Evolutionary conservation across 2,113 vertebrate genomes (phyloP).

Genomic region (Diphyllodes magnificus): DNA sequence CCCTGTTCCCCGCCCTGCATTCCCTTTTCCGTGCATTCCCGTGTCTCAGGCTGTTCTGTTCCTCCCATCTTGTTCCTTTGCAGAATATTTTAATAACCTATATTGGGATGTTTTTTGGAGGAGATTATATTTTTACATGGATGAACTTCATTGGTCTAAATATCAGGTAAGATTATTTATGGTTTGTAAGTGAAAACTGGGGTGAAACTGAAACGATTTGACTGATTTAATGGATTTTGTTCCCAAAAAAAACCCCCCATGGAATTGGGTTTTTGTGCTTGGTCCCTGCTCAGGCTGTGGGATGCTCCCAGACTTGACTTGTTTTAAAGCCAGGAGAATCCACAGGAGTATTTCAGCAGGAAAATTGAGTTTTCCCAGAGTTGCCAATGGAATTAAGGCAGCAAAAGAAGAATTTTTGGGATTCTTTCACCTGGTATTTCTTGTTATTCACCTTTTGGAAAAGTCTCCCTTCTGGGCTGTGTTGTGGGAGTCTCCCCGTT

Average conservation of each 20-base stretch:
- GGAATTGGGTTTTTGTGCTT: neutral
- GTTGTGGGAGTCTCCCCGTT: no score
- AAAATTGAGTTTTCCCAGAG: neutral
- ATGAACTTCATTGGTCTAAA: conserved; percentile 95
- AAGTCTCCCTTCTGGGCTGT: no score
- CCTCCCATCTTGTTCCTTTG: neutral
- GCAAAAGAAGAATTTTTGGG: no score
- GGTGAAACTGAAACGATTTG: neutral
- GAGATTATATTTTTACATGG: conserved; percentile 98
- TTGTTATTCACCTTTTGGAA: neutral
- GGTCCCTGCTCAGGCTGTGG: neutral
- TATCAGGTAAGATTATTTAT: conserved; percentile 81
- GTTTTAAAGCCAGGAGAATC: neutral
- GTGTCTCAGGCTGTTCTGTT: neutral
- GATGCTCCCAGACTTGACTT: neutral
- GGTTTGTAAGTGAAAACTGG: neutral
- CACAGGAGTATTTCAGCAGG: neutral
- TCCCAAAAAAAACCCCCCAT: rapidly evolving
- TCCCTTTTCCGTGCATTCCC: rapidly evolving
- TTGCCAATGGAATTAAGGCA: neutral
- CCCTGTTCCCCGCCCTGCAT: neutral
- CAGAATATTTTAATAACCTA: conserved; percentile 98
- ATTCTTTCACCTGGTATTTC: neutral
- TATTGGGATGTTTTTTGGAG: conserved; percentile 95
- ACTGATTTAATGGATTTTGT: neutral